Evolutionary conservation across 2,797 vertebrate species (phyloP), one percentile per base, ranked within the genome.

Genomic region (Crenuchus spilurus): DNA sequence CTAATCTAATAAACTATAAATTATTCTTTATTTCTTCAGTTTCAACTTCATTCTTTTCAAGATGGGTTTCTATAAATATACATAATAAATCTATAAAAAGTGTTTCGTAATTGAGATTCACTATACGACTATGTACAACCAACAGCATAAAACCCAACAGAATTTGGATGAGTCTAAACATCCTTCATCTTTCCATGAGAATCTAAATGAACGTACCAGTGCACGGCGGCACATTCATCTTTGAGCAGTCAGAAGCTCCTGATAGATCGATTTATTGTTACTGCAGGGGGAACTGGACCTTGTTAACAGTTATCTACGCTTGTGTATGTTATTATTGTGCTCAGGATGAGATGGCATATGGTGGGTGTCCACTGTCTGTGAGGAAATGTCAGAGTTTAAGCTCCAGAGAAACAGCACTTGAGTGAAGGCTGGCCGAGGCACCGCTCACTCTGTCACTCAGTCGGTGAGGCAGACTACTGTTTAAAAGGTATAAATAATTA

Each of bases 401-500:
- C 46, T 52, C 49, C 7, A 20, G 30, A 37, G 33, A 37, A 20
- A 26, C 26, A 33, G 54, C 35, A 18, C 13, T 0, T 28, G 2
- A n/a, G n/a, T n/a, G n/a, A n/a, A 3, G 44, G 70, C 37, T 39
- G 39, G 48, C 52, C 3, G 6, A 14, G 35, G 51, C 39, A 2
- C 3, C 54, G 1, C 68, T 62, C 63, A 60, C 61, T 67, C 62
- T n/a, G 37, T 31, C 51, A 64, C n/a, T 28, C n/a, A 55, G 26
- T 35, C 33, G 3, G 51, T 14, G 7, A 22, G 48, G 54, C 57
- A 65, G 14, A 16, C 13, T 70, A 66, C 58, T 79, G 75, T 57
- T n/a, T 83, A 77, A 77, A 71, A 84, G 78, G 51, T 84, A 92
- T 93, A 91, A 92, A 93, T 92, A 91, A 86, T 85, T 48, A 81